These are phyloP conservation scores for Sinotaia quadrata DNA, from an alignment of 2,888 invertebrate species.

Conservation along the genomic window DNA sequence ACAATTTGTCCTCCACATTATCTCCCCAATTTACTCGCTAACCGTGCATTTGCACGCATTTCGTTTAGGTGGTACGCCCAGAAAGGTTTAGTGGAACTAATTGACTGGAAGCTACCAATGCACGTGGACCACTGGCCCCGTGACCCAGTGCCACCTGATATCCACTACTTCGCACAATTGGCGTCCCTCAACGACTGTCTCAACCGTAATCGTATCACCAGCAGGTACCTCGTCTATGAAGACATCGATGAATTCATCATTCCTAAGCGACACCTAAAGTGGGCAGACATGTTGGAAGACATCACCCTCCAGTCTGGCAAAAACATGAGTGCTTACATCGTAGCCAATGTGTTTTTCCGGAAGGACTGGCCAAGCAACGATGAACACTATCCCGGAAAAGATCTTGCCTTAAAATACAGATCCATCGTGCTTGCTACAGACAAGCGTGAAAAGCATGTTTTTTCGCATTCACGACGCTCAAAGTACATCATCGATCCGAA, in stretches of 20 bases:
- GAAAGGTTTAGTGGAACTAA: slow-evolving; percentile 13
- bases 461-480: slow-evolving; percentile 42
- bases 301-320: slow-evolving; percentile 9
- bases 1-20: too few species aligned
- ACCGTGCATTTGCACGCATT: too few species aligned
- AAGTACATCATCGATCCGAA: slow-evolving; percentile 55
- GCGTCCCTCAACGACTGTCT: slow-evolving; percentile 69
- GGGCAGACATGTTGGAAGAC: slow-evolving; percentile 45
- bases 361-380: slow-evolving; percentile 51
- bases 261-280: slow-evolving; percentile 48
- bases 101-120: slow-evolving; percentile 24
- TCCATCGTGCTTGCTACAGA: slow-evolving; percentile 50
- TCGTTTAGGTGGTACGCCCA: slow-evolving; percentile 19
- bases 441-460: slow-evolving; percentile 44
- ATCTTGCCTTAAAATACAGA: slow-evolving; percentile 41
- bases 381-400: slow-evolving; percentile 34
- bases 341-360: slow-evolving; percentile 49
- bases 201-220: slow-evolving; percentile 53
- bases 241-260: slow-evolving; percentile 70
- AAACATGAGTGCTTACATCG: not conserved
- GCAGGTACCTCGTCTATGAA: slow-evolving; percentile 60
- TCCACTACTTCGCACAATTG: slow-evolving; percentile 69
- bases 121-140: slow-evolving; percentile 20
- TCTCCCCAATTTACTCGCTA: too few species aligned
- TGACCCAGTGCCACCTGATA: slow-evolving; percentile 38